These are phyloP conservation scores for Mactromeris polynyma DNA, from an alignment of 2,888 invertebrate species.

Conservation along the genomic window DNA sequence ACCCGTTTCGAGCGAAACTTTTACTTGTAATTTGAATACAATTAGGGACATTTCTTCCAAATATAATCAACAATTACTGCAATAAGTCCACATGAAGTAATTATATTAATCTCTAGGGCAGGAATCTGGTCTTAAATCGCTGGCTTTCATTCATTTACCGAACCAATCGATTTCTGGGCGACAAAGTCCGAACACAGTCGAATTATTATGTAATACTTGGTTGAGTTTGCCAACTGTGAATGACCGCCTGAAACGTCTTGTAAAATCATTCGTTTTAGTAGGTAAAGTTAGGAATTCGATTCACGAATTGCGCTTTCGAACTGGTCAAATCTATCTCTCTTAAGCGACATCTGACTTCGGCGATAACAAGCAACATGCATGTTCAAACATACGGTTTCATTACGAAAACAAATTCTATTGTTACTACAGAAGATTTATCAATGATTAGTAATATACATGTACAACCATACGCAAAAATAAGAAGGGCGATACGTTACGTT, in stretches of 20 bases:
- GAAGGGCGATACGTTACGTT: too few relatives aligned
- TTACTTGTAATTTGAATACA: not conserved
- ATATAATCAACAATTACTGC: not conserved
- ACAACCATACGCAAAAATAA: too few relatives aligned
- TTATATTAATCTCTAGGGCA: constrained; percentile 1
- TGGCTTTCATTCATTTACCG: not conserved
- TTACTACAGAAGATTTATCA: too few relatives aligned
- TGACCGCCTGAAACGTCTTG: not conserved
- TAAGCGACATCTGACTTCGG: too few relatives aligned
- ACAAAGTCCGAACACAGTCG: not conserved
- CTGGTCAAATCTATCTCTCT: too few relatives aligned
- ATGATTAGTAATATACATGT: too few relatives aligned
- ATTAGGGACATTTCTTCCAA: not conserved
- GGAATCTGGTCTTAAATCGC: not conserved
- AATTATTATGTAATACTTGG: not conserved
- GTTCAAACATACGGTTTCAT: too few relatives aligned
- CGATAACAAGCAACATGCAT: too few relatives aligned
- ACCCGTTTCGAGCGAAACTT: not conserved
- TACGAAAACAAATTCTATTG: too few relatives aligned
- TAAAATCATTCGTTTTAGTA: not conserved
- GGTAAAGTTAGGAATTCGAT: too few relatives aligned
- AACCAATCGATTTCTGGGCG: not conserved
- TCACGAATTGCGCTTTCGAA: too few relatives aligned
- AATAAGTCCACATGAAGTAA: not conserved
- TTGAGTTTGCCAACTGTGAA: not conserved